These are phyloP conservation scores for Pseudonaja textilis DNA, from an alignment of 2,113 vertebrate genomes.

Conservation along the genomic window DNA sequence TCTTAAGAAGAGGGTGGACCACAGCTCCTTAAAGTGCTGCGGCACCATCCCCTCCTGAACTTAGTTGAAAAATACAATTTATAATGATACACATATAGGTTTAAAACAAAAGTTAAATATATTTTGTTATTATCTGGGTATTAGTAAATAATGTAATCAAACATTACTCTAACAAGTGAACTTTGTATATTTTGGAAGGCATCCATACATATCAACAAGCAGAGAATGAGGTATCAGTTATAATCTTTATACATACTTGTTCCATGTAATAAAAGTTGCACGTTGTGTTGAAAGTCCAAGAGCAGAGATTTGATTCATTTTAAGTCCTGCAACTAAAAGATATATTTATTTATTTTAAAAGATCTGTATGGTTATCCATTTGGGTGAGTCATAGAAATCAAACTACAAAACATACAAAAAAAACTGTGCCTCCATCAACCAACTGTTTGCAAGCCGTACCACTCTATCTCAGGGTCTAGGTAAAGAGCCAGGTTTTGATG, in stretches of 20 bases:
- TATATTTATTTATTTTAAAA: conserved; percentile 7
- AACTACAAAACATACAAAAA: neutral
- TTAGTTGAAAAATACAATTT: neutral
- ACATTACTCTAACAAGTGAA: neutral
- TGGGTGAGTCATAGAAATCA: neutral
- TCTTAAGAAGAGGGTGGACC: too few relatives aligned
- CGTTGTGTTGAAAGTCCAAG: conserved; percentile 94
- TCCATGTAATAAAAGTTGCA: conserved; percentile 91
- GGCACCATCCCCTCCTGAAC: neutral
- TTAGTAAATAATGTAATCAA: neutral
- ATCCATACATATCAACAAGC: neutral
- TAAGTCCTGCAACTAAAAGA: conserved; percentile 80
- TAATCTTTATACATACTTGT: conserved; percentile 73
- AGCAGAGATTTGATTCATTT: conserved; percentile 84
- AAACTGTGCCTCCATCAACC: neutral
- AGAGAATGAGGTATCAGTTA: neutral
- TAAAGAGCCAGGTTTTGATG: neutral
- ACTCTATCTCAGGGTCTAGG: neutral
- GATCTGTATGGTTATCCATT: neutral
- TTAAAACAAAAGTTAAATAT: neutral
- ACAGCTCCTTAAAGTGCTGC: too few relatives aligned
- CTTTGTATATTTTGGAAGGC: neutral
- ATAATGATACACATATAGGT: neutral
- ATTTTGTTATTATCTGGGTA: neutral
- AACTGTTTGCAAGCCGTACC: neutral